Evolutionary conservation across 2,113 vertebrate genomes (phyloP), one percentile per base, ranked within the genome.

Genomic region (Seriola dumerili): DNA sequence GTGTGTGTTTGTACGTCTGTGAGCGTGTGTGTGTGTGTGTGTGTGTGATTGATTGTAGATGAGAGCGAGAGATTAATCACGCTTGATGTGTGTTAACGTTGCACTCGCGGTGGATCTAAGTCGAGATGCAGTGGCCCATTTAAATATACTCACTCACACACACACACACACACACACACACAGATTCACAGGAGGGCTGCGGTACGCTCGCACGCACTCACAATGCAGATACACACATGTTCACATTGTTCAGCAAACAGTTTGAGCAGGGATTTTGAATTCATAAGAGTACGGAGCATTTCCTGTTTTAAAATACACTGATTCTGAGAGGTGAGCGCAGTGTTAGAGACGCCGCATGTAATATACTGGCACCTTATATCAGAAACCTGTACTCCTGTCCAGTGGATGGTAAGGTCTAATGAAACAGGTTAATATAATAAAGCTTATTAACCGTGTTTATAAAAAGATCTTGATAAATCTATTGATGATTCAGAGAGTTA

Each of bases 1-100:
- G 88, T 58, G 83, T 76, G 84, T 78, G 82, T 71, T 1, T 44
- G 13, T 44, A n/a, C 4, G 4, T 57, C 8, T 75, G 81, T 85
- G 87, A 62, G 84, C 82, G 75, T 79, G 79, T 48, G 76, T 58
- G 69, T 42, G 76, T 88, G 84, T 78, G 69, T 42, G 76, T 88
- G 84, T 78, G 81, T 81, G 59, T 54, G 76, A 95, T 95, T 94
- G 94, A 96, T 95, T 93, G 92, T 85, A 83, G 91, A 93, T 90
- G 93, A 93, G 89, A 89, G 89, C 77, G 58, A 78, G 91, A 92
- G 92, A 96, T 95, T 94, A 94, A 95, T 95, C 95, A 96, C 89
- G 91, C 92, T 93, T 93, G 89, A 93, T 93, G 92, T 92, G 88
- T 93, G 93, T 94, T 94, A 92, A 91, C 89, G 88, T 91, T 93